Evolutionary conservation across 2,888 invertebrate genomes (phyloP).

Genomic region (Ashinkailepas kermadecensis): DNA sequence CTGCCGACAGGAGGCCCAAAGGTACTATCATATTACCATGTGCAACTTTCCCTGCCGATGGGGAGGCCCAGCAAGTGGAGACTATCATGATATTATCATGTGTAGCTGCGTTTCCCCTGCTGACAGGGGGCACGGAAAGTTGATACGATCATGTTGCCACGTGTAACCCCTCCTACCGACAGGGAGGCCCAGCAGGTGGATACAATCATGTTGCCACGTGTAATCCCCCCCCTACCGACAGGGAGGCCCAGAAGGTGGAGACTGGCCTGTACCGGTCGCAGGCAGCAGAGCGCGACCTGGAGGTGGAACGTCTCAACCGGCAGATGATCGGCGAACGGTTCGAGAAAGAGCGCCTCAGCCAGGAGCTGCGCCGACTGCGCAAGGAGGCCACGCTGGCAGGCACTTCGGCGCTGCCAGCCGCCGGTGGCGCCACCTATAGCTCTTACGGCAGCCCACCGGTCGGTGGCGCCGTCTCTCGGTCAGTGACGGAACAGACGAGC

Average conservation of each 20-base stretch:
- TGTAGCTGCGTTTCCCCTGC: too few species aligned
- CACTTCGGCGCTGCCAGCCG: not conserved
- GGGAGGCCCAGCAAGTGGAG: too few species aligned
- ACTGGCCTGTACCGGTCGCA: conserved; percentile 7
- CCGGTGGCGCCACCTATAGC: not conserved
- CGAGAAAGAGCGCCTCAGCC: conserved; percentile 11
- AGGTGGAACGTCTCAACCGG: conserved; percentile 23
- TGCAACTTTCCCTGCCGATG: too few species aligned
- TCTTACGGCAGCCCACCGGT: not conserved
- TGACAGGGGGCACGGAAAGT: too few species aligned
- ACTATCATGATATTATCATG: too few species aligned
- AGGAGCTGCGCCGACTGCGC: conserved; percentile 12
- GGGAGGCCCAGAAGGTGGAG: conserved; percentile 15
- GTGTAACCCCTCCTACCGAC: too few species aligned
- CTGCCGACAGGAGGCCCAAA: too few species aligned
- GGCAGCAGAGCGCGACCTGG: conserved; percentile 7
- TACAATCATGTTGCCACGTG: too few species aligned
- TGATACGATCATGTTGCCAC: too few species aligned
- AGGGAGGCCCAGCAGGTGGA: too few species aligned
- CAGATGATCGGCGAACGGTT: conserved; percentile 13
- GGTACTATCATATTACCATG: too few species aligned
- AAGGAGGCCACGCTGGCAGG: not conserved
- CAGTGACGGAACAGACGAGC: conserved; percentile 42
- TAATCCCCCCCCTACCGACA: not conserved
- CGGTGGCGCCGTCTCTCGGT: not conserved